A percentile compares a stretch with the other conserved stretches of the same genome.
Evolutionary conservation across 2,888 invertebrate species (phyloP).

Genomic region (Caradrina kadenii): DNA sequence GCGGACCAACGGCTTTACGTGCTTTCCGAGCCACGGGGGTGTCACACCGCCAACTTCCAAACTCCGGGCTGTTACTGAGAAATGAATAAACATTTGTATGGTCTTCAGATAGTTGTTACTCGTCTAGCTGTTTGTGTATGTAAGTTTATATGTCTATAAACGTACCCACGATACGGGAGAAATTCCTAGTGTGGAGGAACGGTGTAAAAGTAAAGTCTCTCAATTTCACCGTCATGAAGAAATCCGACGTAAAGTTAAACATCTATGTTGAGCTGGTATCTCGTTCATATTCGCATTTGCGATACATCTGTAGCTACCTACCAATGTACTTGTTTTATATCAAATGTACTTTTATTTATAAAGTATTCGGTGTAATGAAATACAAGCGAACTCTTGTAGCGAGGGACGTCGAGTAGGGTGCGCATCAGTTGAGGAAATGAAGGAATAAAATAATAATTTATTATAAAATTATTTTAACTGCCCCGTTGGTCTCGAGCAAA

Average conservation of each 20-base stretch:
- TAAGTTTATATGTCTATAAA: too few relatives aligned
- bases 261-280: background rate
- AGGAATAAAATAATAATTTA: background rate
- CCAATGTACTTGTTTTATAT: background rate
- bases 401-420: slow-evolving; percentile 4
- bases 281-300: background rate
- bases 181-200: too few relatives aligned
- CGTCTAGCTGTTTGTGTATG: too few relatives aligned
- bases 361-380: slow-evolving; percentile 55
- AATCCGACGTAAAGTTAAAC: slow-evolving; percentile 11
- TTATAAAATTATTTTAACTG: too few relatives aligned
- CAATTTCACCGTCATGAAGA: slow-evolving; percentile 3
- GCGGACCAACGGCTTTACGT: too few relatives aligned
- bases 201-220: background rate
- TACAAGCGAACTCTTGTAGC: slow-evolving; percentile 47
- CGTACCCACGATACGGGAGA: too few relatives aligned
- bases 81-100: too few relatives aligned
- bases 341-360: slow-evolving; percentile 12
- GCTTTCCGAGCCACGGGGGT: too few relatives aligned
- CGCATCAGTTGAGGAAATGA: background rate
- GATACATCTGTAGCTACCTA: background rate
- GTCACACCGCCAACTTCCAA: too few relatives aligned
- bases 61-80: too few relatives aligned
- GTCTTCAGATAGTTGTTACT: too few relatives aligned
- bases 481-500: too few relatives aligned